phyloP scores from a whole-genome alignment of 2,888 invertebrate genomes.

The Cremastobaeus sp. region DNA sequence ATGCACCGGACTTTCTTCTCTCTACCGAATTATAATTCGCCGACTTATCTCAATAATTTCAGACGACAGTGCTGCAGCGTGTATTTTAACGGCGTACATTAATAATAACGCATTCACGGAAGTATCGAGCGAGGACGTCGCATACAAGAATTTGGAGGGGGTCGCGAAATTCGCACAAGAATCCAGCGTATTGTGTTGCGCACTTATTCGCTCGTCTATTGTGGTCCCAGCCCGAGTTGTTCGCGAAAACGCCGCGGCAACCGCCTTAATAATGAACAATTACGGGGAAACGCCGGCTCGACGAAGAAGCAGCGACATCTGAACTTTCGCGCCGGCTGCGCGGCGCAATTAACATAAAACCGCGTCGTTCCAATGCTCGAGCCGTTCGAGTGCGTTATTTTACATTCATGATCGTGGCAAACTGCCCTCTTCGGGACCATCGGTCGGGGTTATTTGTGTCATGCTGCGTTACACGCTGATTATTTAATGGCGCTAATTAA shows the following conservation, averaged over 20 bases:
- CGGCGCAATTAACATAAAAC: slow-evolving; percentile 66
- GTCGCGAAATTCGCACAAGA: slow-evolving; percentile 1
- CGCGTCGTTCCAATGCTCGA: slow-evolving; percentile 65
- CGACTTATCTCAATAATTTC: slow-evolving; percentile 21
- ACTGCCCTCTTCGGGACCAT: slow-evolving; percentile 28
- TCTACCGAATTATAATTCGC: slow-evolving; percentile 35
- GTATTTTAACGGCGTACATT: slow-evolving; percentile 26
- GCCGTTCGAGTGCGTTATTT: slow-evolving; percentile 33
- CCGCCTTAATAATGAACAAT: slow-evolving; percentile 51
- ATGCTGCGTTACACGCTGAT: slow-evolving; percentile 43
- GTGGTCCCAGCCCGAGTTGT: slow-evolving; percentile 15
- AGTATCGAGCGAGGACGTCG: slow-evolving; percentile 21
- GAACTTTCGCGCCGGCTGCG: slow-evolving; percentile 65
- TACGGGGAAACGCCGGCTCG: slow-evolving; percentile 38
- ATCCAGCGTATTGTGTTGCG: slow-evolving; percentile 17
- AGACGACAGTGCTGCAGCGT: slow-evolving; percentile 7
- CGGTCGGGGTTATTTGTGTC: slow-evolving; percentile 33
- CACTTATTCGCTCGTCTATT: slow-evolving; percentile 22
- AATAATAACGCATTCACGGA: slow-evolving; percentile 31
- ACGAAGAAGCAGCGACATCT: slow-evolving; percentile 47
- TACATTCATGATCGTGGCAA: slow-evolving; percentile 41
- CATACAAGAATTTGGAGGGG: slow-evolving; percentile 24
- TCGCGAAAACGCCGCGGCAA: slow-evolving; percentile 31
- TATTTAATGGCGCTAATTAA: slow-evolving; percentile 49
- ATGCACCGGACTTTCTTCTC: no score